Conservation (phyloP, 1,140 invertebrate genomes). For the Parasteatoda tepidariorum region DNA sequence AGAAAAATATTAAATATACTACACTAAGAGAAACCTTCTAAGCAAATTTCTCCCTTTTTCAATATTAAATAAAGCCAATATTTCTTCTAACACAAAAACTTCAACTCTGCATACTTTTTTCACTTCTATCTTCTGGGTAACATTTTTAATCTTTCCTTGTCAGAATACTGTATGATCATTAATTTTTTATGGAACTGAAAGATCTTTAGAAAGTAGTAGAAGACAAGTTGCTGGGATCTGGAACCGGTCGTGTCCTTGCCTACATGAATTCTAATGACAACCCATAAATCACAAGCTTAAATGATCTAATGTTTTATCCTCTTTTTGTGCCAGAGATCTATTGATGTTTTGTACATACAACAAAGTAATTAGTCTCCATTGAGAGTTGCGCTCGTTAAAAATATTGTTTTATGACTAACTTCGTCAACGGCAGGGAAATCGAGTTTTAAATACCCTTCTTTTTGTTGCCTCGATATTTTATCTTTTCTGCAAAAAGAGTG, state of each 20-base stretch:
- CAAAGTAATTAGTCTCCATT: slow-evolving; percentile 23
- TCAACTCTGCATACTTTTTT: background rate
- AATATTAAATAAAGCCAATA: slow-evolving; percentile 15
- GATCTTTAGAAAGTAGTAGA: slow-evolving; percentile 18
- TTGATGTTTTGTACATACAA: slow-evolving; percentile 31
- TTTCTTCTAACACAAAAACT: background rate
- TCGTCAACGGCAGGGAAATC: background rate
- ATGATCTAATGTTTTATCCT: slow-evolving; percentile 21
- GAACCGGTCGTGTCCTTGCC: background rate
- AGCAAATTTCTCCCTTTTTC: background rate
- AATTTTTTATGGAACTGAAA: slow-evolving; percentile 12
- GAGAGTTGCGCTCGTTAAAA: slow-evolving; percentile 4
- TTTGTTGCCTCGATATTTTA: too few relatives aligned
- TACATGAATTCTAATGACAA: slow-evolving; percentile 28
- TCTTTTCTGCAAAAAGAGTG: too few relatives aligned
- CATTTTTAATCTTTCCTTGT: slow-evolving; percentile 25
- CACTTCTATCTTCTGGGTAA: background rate
- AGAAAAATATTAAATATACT: background rate
- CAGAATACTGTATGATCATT: slow-evolving; percentile 1
- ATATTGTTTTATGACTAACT: background rate
- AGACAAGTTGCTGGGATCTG: background rate
- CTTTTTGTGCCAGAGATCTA: background rate
- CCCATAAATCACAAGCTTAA: slow-evolving; percentile 23
- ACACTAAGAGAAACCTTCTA: background rate
- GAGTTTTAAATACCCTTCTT: background rate